Conservation (phyloP, 2,113 vertebrate genomes). For the Lagopus leucura region DNA sequence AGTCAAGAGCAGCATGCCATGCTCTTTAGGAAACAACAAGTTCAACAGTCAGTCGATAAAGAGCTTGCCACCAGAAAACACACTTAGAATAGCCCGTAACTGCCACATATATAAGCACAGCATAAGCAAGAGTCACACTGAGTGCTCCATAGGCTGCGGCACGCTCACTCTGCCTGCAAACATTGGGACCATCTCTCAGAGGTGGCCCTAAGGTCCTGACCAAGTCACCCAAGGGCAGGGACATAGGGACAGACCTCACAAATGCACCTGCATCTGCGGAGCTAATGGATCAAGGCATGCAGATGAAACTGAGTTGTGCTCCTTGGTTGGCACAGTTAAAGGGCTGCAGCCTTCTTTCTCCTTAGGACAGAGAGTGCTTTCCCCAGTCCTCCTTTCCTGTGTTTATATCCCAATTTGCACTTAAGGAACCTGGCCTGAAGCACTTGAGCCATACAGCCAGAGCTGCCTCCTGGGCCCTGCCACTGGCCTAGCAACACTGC, state of each 20-base stretch:
- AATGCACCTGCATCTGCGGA: background rate
- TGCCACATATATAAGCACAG: background rate
- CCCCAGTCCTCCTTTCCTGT: rapidly evolving
- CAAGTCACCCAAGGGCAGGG: background rate
- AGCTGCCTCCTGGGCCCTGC: background rate
- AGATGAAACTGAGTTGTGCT: background rate
- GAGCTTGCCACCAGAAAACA: conserved; percentile 46
- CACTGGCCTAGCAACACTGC: rapidly evolving
- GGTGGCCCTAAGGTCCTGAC: background rate
- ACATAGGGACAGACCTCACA: background rate
- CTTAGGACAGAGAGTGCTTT: background rate
- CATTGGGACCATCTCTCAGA: background rate
- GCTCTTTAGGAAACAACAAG: conserved; percentile 61
- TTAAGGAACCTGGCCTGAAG: background rate
- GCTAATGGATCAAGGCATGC: rapidly evolving
- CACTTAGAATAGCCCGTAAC: background rate
- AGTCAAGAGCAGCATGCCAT: conserved; percentile 7
- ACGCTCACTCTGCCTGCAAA: background rate
- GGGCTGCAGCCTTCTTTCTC: background rate
- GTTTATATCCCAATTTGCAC: background rate
- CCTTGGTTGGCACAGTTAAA: background rate
- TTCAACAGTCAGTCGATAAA: conserved; percentile 53
- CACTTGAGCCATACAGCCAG: rapidly evolving
- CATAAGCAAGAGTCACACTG: background rate
- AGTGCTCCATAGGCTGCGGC: background rate